Base-by-base conservation (phyloP, 2,797 vertebrate genomes). In the Chaetodon trifasciatus region DNA sequence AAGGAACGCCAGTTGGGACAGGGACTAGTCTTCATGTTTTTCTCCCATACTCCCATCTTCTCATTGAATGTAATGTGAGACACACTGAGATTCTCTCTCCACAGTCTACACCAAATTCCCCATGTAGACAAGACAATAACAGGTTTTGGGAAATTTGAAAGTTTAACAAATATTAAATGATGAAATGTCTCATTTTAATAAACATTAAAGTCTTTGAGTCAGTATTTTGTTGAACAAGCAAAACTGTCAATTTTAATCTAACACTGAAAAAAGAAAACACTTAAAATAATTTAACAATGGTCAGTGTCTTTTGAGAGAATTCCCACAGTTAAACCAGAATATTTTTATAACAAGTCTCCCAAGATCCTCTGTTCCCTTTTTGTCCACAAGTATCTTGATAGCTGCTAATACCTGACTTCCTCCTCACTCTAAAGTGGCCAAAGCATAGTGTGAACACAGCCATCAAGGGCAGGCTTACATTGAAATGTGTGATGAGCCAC, bases 201-300 rank as follows among this genome's bases (percentile, higher is more conserved):
- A 56, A 79, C 35, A 70, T 23, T 19, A 6, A 55, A 46, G 21
- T 23, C 44, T 60, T 49, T 24, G 8, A 78, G 70, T 64, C 19
- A 74, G 60, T 35, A 64, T 50, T 69, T 69, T 57, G 32, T 58
- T 76, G 32, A 76, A 80, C 44, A 73, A 50, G 46, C 44, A 64
- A 47, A 69, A 55, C 67, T 76, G 67, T 58, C 55, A 19, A 8
- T 70, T 23, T 68, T 67, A 32, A 84, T 72, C 76, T 52, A 21
- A 73, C 52, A 58, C n/a, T 70, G 32, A 70, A 61, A 55, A 35
- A 70, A 61, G 55, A 35, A 70, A n/a, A 65, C 17, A 37, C 49
- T 28, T 52, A 37, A 39, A 32, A 55, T 74, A 64, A 50, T 79
- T n/a, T 68, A 76, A 76, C 50, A 72, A n/a, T 61, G 23, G 8